phyloP scores from a whole-genome alignment of 2,888 invertebrate species.

The Cantharis rufa region DNA sequence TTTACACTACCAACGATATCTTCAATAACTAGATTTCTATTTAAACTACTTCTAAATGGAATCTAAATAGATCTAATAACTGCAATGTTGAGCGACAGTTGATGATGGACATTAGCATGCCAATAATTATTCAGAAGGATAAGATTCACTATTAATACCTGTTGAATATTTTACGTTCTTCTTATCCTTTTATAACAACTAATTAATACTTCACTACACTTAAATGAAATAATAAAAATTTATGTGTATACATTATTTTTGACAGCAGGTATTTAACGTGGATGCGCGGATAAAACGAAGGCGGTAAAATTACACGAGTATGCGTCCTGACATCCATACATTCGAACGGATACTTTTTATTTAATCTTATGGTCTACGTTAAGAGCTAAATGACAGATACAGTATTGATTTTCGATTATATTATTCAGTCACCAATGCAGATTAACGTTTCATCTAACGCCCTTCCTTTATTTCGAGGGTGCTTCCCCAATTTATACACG shows the following conservation, averaged over 20 bases:
- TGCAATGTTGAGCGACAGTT: conserved; percentile 29
- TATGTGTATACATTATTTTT: neutral
- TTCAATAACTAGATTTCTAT: conserved; percentile 29
- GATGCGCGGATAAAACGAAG: conserved; percentile 18
- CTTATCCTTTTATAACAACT: conserved; percentile 23
- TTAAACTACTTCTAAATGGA: conserved; percentile 26
- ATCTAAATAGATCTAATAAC: conserved; percentile 31
- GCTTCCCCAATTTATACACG: conserved; percentile 22
- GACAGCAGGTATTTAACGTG: neutral
- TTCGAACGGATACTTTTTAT: conserved; percentile 14
- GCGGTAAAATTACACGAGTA: conserved; percentile 18
- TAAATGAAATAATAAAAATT: conserved; percentile 12
- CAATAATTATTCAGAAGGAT: conserved; percentile 30
- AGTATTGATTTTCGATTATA: conserved; percentile 46
- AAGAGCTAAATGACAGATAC: conserved; percentile 35
- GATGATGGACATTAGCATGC: conserved; percentile 37
- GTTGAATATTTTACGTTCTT: conserved; percentile 36
- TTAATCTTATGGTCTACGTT: conserved; percentile 12
- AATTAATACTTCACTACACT: conserved; percentile 17
- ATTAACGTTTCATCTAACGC: conserved; percentile 29
- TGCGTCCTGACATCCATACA: conserved; percentile 23
- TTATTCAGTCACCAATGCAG: conserved; percentile 31
- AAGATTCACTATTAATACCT: conserved; percentile 36
- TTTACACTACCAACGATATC: conserved; percentile 32
- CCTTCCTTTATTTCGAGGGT: conserved; percentile 27